Base-by-base conservation (phyloP, 1,140 invertebrate species). In the Oreohelix idahoensis region DNA sequence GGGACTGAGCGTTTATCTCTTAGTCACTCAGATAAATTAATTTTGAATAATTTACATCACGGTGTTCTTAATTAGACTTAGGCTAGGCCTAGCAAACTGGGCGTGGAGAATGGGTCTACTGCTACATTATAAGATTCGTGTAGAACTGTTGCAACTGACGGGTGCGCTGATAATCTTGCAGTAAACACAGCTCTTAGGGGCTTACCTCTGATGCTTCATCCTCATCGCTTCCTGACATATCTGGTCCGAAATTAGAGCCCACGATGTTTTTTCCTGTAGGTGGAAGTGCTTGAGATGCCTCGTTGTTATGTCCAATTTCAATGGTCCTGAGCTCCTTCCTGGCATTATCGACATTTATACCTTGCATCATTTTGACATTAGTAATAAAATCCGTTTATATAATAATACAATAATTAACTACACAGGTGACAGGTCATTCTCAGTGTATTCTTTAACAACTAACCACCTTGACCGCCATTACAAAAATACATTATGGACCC, bases 201-300 rank as follows among this genome's bases (percentile, higher is more conserved):
- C 51, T 84, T 95, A 97, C 96, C 96, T 97, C 96, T 89, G 96
- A 97, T 92, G 96, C 96, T 93, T 96, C 97, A 92, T 97, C 96
- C 93, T 97, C 96, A 92, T 97, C 96, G 92, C 96, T 97, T 94
- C 96, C 96, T 87, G 96, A 97, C 92, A 96, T 95, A 94, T 97
- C 96, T 93, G 96, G 96, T 94, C 96, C 95, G 95, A 95, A 96
- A 94, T 95, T 95, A 87, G 96, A 95, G 93, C 95, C 95, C 92
- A 95, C 95, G 94, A 96, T 86, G 87, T 89, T 87, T 88, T 90
- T 90, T 89, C 88, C 89, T 85, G 87, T 79, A 79, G 86, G 85
- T 82, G 85, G 88, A 84, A 87, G 87, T 77, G 86, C 80, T 79
- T 77, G 83, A 79, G 88, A 86, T 71, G 86, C 86, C 81, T 87